A percentile compares a stretch with the other conserved stretches of the same genome.
Conservation (phyloP, 2,113 vertebrate species). For the Gulo gulo region DNA sequence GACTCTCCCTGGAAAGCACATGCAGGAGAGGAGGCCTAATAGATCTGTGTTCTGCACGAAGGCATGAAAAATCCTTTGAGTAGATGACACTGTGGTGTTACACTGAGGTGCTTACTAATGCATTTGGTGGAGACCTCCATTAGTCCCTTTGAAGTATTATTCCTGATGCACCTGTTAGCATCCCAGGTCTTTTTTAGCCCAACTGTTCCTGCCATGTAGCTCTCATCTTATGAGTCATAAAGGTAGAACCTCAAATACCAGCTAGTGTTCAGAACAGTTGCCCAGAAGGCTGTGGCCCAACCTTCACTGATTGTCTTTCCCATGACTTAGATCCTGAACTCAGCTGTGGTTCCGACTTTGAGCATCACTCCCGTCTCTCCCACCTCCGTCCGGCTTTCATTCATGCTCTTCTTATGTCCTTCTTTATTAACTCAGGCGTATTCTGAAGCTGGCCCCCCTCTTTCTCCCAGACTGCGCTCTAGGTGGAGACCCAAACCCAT, state of each 20-base stretch:
- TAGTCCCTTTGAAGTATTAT: not conserved
- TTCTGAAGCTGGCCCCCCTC: not conserved
- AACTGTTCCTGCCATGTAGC: not conserved
- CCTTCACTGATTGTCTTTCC: not conserved
- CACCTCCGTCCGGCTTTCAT: not conserved
- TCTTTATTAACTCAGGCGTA: not conserved
- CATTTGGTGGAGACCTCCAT: not conserved
- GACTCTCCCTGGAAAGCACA: not conserved
- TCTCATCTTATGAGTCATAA: not conserved
- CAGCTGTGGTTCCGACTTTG: not conserved
- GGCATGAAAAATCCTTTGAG: not conserved
- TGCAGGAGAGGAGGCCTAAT: not conserved
- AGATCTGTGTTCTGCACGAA: not conserved
- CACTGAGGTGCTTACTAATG: not conserved
- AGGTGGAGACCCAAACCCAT: not conserved
- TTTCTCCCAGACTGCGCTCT: not conserved
- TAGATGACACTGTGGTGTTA: not conserved
- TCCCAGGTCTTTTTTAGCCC: not conserved
- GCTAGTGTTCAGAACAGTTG: not conserved
- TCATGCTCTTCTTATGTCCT: not conserved
- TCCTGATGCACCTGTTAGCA: not conserved
- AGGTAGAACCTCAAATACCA: not conserved
- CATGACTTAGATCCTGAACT: not conserved
- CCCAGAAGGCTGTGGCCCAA: not conserved
- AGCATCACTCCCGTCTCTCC: not conserved